Base-by-base conservation (phyloP, 2,888 invertebrate species). In the Aphidius colemani region DNA sequence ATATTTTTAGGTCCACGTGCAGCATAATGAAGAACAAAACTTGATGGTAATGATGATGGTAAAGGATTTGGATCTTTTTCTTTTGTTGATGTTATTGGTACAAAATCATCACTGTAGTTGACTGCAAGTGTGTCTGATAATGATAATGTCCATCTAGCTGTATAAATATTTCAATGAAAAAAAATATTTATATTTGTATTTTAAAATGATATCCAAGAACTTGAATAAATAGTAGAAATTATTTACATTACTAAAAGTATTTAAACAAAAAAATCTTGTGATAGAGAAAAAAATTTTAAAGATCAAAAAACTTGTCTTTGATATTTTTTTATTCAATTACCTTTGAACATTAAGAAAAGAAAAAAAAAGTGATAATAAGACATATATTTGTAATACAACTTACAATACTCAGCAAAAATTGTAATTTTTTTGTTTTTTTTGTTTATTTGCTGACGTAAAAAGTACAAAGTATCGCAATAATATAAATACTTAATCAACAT, bases 1-100 rank as follows among this genome's bases (percentile, higher is more conserved):
- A 85, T 84, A 74, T 87, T 86, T 71, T 86, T 85, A 61, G 85
- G 79, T 7, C 83, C 83, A 53, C 83, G 80, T 11, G 86, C 86
- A 0, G 87, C 88, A 78, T 88, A 89, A 72, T 89, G 87, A n/a
- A 89, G 84, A 53, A 86, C 84, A 72, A 88, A 88, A 70, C 85
- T 84, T 63, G 84, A 82, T 46, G 71, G 64, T 9, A 75, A 74
- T 0, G 71, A 66, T 41, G 74, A 68, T 30, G 69, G 68, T 41
- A 69, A 58, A 5, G 70, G 69, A 46, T 77, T 74, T 40, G 78
- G 74, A 61, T 75, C 74, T 46, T 74, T 77, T 49, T 73, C 72
- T 53, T 76, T 76, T 66, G 82, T 79, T 72, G 83, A 71, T 71
- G 82, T 68, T 63, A 81, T 81, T 10, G 78, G 77, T 58, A 77